phyloP scores from a whole-genome alignment of 2,888 invertebrate species.

The Acheta domesticus region DNA sequence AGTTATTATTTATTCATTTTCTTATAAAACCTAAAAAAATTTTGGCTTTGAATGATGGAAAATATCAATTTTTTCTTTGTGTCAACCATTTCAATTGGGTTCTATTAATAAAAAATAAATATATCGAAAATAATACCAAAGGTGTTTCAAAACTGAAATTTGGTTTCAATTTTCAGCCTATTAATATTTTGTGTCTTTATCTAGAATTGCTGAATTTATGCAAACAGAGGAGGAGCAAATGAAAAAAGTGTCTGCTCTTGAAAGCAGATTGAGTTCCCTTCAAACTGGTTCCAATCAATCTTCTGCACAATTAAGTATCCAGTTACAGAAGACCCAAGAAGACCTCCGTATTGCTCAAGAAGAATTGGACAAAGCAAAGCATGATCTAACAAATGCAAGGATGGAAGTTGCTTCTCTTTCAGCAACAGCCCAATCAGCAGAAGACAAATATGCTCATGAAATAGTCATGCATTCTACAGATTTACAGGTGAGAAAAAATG shows the following conservation, averaged over 20 bases:
- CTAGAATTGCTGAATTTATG: conserved; percentile 48
- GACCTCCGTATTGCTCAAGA: conserved; percentile 57
- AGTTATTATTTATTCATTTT: no score
- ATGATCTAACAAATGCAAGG: conserved; percentile 60
- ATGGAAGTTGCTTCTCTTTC: conserved; percentile 61
- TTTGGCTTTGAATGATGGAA: no score
- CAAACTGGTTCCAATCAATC: conserved; percentile 63
- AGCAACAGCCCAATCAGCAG: conserved; percentile 62
- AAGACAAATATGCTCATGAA: conserved; percentile 76
- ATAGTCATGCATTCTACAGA: conserved; percentile 75
- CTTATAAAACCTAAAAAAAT: no score
- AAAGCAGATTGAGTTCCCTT: conserved; percentile 47
- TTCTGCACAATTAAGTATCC: conserved; percentile 53
- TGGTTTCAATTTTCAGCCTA: no score
- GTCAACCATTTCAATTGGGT: no score
- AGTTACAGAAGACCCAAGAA: conserved; percentile 55
- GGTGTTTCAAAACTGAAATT: not conserved
- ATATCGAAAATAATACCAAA: no score
- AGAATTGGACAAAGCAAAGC: conserved; percentile 57
- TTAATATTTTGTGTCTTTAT: no score
- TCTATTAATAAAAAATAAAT: no score
- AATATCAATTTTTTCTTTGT: no score
- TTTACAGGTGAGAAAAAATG: conserved; percentile 43
- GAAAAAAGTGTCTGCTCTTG: conserved; percentile 46
- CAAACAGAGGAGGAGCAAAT: conserved; percentile 53